Conservation (phyloP, 2,113 vertebrate genomes). For the Pygoscelis antarcticus region DNA sequence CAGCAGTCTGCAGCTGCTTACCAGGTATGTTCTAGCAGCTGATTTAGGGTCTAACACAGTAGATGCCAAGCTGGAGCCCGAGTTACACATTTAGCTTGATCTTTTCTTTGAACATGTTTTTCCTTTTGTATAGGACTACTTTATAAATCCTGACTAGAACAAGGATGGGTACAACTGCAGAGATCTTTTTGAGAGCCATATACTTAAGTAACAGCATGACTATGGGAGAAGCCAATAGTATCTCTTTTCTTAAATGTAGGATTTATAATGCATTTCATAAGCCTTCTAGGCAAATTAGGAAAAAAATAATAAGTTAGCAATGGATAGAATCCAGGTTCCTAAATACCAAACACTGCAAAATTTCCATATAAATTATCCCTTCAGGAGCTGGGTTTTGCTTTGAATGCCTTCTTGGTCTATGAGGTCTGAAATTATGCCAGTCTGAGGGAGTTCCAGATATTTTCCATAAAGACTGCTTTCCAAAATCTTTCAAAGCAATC, state of each 20-base stretch:
- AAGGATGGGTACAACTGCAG: neutral
- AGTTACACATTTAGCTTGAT: conserved; percentile 12
- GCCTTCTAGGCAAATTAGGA: conserved; percentile 69
- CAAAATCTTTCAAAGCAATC: conserved; percentile 67
- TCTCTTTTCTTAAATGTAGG: conserved; percentile 24
- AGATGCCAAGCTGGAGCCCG: conserved; percentile 8
- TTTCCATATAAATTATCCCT: conserved; percentile 82
- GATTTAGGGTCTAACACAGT: neutral
- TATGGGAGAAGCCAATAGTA: neutral
- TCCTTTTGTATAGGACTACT: neutral
- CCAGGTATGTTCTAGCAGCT: conserved; percentile 31
- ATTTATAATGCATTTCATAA: conserved; percentile 63
- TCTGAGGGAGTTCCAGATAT: conserved; percentile 73
- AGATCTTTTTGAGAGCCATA: neutral
- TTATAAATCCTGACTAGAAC: neutral
- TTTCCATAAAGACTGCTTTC: conserved; percentile 72
- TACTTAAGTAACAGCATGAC: neutral
- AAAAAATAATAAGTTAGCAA: conserved; percentile 56
- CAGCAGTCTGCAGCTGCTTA: conserved; percentile 42
- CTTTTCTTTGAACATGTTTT: conserved; percentile 17
- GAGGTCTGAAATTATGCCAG: conserved; percentile 78
- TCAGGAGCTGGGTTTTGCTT: conserved; percentile 71
- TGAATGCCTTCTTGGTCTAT: conserved; percentile 78
- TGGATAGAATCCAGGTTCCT: conserved; percentile 69
- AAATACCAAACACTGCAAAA: conserved; percentile 67